Evolutionary conservation across 2,113 vertebrate genomes (phyloP), one percentile per base, ranked within the genome.

Genomic region (Chrysemys picta): DNA sequence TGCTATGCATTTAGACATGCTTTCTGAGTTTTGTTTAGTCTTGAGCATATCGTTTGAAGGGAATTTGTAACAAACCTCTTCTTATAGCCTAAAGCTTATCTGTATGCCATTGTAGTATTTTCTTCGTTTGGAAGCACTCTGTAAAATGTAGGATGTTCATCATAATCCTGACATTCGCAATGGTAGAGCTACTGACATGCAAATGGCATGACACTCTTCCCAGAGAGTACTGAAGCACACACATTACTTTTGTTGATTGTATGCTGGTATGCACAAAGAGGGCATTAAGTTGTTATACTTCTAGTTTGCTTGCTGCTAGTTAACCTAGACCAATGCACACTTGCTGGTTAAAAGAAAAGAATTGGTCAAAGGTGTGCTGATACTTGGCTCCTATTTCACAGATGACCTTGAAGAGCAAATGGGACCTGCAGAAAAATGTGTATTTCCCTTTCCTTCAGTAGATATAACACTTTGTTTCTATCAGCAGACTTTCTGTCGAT

Each of bases 1-100:
- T 98, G 97, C 97, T 97, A 97, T 97, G 97, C 97, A 98, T 97
- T 98, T 97, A 97, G 96, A 97, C 95, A 93, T 95, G 96, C 96
- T 97, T 96, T 96, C 95, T 59, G 88, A 96, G 91, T 97, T 97
- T 97, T 91, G 96, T 97, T 92, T 97, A 96, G 94, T 94, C 91
- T 96, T 87, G 94, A 97, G 95, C 88, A 93, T 94, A 94, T 83
- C 81, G 22, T 91, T 93, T 89, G 90, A 93, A 95, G 95, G 93
- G 93, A 90, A 96, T 93, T 96, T 96, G 95, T 95, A 88, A 94
- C 94, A 96, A 89, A 93, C 21, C 10, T 75, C 94, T 95, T 92
- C 89, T 80, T 13, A 2, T 89, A 93, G 93, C 89, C 87, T 97
- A 96, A 89, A 93, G 91, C 86, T 97, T 92, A 87, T 89, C 88